Evolutionary conservation across 1,140 invertebrate species (phyloP), one percentile per base, ranked within the genome.

Genomic region (Centruroides vittatus): DNA sequence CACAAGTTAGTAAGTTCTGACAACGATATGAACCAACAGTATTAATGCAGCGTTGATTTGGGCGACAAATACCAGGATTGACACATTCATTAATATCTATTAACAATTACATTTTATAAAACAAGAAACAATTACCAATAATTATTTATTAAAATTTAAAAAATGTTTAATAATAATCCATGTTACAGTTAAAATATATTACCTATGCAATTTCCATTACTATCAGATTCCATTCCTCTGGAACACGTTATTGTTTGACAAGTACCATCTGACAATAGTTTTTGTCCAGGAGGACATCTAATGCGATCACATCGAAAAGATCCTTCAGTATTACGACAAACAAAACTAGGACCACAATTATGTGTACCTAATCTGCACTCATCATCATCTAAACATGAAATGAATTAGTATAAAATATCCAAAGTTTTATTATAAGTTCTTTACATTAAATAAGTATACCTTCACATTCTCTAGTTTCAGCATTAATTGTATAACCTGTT

Each of bases 401-500:
- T n/a, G 0, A 51, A 12, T 51, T 51, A 51, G 49, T n/a, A 34
- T 34, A 34, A 51, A 12, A 34, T 51, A n/a, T 51, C 12, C 2
- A 2, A 51, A 51, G 49, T 51, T 51, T 51, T 51, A 51, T 34
- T 34, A 34, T 34, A 51, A 0, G 34, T 51, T 12, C 34, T 51
- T 51, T 34, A 1, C 2, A 23, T 23, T 23, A 23, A 23, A 23
- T 23, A 23, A 23, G 23, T 23, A 41, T 59, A 63, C 61, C 63
- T 61, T 61, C 60, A 35, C 61, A 63, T 5, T 67, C 10, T 10
- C 41, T 85, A 4, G 86, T 88, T 9, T 84, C 81, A 7, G 86
- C 84, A 70, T 98, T 94, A 4, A 98, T 73, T 0, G 92, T 94
- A 70, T 98, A 98, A 0, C 96, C 95, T 0, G 93, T 98, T 0